A percentile compares a stretch with the other conserved stretches of the same genome.
Evolutionary conservation across 1,140 invertebrate genomes (phyloP).

Genomic region (Tigriopus japonicus): DNA sequence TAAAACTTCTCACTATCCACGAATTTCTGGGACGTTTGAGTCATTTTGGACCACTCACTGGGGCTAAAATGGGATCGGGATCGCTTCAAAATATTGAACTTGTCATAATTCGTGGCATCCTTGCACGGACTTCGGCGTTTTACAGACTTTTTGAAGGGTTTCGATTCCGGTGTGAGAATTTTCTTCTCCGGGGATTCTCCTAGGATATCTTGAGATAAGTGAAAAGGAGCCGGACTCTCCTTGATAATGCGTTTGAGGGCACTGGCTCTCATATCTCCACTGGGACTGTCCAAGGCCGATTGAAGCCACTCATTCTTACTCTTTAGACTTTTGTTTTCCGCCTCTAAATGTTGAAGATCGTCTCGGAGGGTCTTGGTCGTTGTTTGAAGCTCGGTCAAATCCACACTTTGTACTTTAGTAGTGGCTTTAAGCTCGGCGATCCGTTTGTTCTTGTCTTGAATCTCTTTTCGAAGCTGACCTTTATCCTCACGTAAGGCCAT

Average conservation of each 20-base stretch:
- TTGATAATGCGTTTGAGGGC: not conserved
- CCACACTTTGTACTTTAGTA: not conserved
- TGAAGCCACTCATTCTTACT: not conserved
- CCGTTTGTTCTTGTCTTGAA: not conserved
- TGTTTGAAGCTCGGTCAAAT: not conserved
- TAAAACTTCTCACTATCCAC: not conserved
- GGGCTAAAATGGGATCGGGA: not conserved
- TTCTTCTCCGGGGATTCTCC: not conserved
- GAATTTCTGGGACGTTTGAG: not conserved
- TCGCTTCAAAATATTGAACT: not conserved
- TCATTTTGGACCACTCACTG: not conserved
- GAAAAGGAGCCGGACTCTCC: not conserved
- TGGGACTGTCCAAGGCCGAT: not conserved
- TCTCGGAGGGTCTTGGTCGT: not conserved
- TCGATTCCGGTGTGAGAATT: not conserved
- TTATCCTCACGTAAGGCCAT: not conserved
- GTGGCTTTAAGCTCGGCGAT: not conserved
- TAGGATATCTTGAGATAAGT: not conserved
- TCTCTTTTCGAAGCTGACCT: not conserved
- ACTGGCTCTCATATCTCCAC: not conserved
- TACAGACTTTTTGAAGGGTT: not conserved
- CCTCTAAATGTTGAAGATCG: constrained; percentile 1
- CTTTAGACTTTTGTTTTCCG: not conserved
- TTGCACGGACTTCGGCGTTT: not conserved
- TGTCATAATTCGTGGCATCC: not conserved